Evolutionary conservation across 2,797 vertebrate genomes (phyloP).

Genomic region (Chaetophractus vellerosus): DNA sequence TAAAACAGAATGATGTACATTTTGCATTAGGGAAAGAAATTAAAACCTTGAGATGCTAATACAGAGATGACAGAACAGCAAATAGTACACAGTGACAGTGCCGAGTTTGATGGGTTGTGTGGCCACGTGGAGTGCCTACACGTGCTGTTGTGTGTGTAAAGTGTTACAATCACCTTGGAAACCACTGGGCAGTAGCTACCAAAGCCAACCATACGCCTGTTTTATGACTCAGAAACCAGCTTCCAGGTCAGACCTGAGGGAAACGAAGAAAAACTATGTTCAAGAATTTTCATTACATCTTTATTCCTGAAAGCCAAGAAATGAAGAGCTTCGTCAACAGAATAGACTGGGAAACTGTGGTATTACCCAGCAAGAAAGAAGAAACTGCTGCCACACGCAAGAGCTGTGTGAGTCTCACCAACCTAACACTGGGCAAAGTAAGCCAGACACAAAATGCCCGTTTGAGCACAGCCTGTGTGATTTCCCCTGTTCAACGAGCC

Average conservation of each 20-base stretch:
- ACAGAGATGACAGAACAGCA: not conserved
- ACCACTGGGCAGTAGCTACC: not conserved
- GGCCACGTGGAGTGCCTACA: fast-evolving
- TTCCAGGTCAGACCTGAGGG: not conserved
- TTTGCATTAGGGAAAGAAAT: not conserved
- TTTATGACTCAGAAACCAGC: not conserved
- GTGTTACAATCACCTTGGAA: not conserved
- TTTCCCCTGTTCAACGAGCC: not conserved
- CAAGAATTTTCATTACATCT: not conserved
- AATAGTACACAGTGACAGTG: not conserved
- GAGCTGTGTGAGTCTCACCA: not conserved
- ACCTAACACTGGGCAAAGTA: not conserved
- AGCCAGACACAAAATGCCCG: not conserved
- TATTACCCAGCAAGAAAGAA: not conserved
- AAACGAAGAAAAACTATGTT: not conserved
- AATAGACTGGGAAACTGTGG: not conserved
- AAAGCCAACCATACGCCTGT: not conserved
- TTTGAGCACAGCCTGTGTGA: not conserved
- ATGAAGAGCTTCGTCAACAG: not conserved
- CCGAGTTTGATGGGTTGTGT: not conserved
- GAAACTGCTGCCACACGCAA: not conserved
- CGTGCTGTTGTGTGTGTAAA: not conserved
- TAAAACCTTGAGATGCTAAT: not conserved
- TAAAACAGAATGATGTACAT: not conserved
- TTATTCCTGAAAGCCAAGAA: conserved; percentile 20